phyloP scores from a whole-genome alignment of 2,797 vertebrate species.

The Sebastes paucispinis region DNA sequence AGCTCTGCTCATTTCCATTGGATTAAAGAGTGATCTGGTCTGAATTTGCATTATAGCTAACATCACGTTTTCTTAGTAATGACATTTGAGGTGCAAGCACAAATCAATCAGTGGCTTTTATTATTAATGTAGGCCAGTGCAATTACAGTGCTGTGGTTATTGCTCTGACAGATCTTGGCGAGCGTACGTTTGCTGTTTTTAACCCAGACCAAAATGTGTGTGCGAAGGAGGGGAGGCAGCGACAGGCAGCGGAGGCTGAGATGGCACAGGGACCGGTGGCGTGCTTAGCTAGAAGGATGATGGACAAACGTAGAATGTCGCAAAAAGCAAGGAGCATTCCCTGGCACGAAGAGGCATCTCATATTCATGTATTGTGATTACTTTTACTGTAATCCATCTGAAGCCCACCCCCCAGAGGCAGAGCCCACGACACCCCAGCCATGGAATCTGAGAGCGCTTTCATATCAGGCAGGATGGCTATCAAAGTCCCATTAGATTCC shows the following conservation, averaged over 20 bases:
- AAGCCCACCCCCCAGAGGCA: conserved; percentile 67
- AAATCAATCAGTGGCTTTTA: conserved; percentile 23
- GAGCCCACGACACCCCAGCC: conserved; percentile 66
- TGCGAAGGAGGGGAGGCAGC: not conserved
- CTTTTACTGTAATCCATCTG: conserved; percentile 71
- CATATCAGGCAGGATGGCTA: conserved; percentile 70
- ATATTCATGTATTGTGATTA: conserved; percentile 78
- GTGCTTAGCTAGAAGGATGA: conserved; percentile 47
- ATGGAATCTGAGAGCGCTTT: conserved; percentile 70
- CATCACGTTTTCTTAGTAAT: not conserved
- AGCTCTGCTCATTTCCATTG: not conserved
- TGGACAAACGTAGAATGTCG: conserved; percentile 64
- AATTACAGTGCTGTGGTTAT: not conserved
- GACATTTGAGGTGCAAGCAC: conserved; percentile 15
- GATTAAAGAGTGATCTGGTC: not conserved
- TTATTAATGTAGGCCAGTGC: not conserved
- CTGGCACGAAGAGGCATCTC: conserved; percentile 51
- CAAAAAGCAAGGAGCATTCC: conserved; percentile 45
- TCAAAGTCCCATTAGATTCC: conserved; percentile 69
- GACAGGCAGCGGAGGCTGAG: conserved; percentile 13
- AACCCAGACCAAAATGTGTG: conserved; percentile 7
- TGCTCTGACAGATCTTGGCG: not conserved
- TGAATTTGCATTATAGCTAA: not conserved
- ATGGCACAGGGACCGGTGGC: conserved; percentile 27
- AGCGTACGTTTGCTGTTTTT: conserved; percentile 1